Evolutionary conservation across 2,113 vertebrate genomes (phyloP), one percentile per base, ranked within the genome.

Genomic region (Anhinga anhinga): DNA sequence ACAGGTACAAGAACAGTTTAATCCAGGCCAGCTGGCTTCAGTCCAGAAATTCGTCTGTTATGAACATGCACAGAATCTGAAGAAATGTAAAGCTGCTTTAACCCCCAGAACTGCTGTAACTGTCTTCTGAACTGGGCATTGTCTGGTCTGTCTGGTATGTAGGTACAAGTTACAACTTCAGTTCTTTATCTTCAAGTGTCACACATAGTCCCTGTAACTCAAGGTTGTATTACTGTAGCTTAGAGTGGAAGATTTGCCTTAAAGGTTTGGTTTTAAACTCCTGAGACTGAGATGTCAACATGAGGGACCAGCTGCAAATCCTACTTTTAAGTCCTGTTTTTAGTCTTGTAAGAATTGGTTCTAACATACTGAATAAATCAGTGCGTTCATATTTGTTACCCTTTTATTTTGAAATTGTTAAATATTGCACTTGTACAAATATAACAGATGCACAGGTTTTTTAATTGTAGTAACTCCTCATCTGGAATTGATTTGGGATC

Each of bases 391-490:
- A 96, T 97, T 96, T 96, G 85, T 96, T 96, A 92, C 74, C 59
- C 69, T 97, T 98, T 96, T 90, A 77, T 93, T 98, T 96, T 94
- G 61, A 95, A 97, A 67, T 95, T 86, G 86, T 91, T 97, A 94
- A 96, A 86, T 95, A 93, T 85, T 98, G 97, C 95, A 98, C 95
- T 98, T 98, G 84, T 95, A 92, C 82, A 97, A 97, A 95, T 83
- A 93, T 27, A 88, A 92, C 86, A 91, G 94, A 97, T 23, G 62
- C 94, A 96, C 92, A 97, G 76, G 25, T 55, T 93, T 86, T 73
- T 97, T 56, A 88, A 79, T 96, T 95, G 52, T 76, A 92, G 90
- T 95, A 88, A 88, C 90, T 97, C 66, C 82, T 98, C 82, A 95
- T 95, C 49, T 96, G 78, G 65, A 84, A 71, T 93, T 94, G 40